Evolutionary conservation across 2,888 invertebrate genomes (phyloP).

Genomic region (Diadegma fenestrale): DNA sequence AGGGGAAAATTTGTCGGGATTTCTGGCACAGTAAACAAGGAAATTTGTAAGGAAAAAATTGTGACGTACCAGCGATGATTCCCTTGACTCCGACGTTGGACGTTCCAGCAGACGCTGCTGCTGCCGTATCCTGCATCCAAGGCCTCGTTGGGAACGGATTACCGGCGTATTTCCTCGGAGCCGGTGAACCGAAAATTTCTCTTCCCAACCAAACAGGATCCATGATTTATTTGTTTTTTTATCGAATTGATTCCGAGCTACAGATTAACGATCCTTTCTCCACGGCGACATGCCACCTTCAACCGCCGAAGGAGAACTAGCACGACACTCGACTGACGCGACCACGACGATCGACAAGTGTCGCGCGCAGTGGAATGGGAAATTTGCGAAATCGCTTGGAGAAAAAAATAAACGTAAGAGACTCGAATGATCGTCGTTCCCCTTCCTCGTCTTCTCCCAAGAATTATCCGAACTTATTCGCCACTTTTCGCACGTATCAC

Average conservation of each 20-base stretch:
- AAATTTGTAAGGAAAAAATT: neutral
- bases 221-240: slow-evolving; percentile 71
- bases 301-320: slow-evolving; percentile 66
- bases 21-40: neutral
- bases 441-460: neutral
- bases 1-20: neutral
- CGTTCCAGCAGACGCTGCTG: slow-evolving; percentile 89
- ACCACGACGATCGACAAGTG: slow-evolving; percentile 58
- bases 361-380: slow-evolving; percentile 42
- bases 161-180: slow-evolving; percentile 67
- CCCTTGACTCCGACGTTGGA: slow-evolving; percentile 92
- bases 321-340: neutral
- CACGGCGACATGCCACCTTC: slow-evolving; percentile 52
- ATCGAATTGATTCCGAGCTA: neutral
- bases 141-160: slow-evolving; percentile 88
- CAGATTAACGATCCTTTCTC: slow-evolving; percentile 11
- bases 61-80: slow-evolving; percentile 91
- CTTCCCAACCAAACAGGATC: slow-evolving; percentile 76
- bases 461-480: neutral
- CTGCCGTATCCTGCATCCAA: slow-evolving; percentile 90
- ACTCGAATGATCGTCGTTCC: slow-evolving; percentile 5
- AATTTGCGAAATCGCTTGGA: slow-evolving; percentile 56
- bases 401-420: slow-evolving; percentile 1
- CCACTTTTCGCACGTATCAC: neutral
- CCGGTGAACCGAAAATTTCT: slow-evolving; percentile 66